Conservation (phyloP, 2,113 vertebrate genomes). For the Strix aluco region DNA sequence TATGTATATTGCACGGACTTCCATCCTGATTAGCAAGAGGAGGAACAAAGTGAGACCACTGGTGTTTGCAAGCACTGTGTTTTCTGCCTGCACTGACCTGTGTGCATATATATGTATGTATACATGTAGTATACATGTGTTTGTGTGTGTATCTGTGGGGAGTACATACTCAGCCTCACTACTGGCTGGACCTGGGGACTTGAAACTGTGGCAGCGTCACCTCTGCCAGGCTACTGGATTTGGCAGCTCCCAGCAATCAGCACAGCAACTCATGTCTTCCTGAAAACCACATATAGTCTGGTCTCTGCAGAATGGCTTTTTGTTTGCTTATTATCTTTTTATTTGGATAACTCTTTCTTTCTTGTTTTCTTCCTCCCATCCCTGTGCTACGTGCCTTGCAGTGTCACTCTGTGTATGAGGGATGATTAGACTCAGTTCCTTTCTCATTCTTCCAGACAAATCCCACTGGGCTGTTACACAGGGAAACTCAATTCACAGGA, state of each 20-base stretch:
- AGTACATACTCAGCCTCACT: not conserved
- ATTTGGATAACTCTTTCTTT: not conserved
- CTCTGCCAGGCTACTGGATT: not conserved
- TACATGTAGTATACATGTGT: accelerated
- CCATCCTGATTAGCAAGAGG: not conserved
- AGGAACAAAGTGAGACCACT: not conserved
- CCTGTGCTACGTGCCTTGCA: not conserved
- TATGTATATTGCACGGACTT: not conserved
- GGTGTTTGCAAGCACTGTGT: not conserved
- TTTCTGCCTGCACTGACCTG: not conserved
- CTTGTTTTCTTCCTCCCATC: not conserved
- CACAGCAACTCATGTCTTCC: not conserved
- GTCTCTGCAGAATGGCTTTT: not conserved
- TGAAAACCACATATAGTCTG: not conserved
- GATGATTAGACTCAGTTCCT: not conserved
- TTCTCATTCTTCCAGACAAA: not conserved
- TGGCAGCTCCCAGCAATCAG: not conserved
- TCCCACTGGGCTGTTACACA: not conserved
- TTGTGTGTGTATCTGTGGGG: not conserved
- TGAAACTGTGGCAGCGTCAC: not conserved
- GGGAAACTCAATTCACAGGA: not conserved
- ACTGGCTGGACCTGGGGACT: not conserved
- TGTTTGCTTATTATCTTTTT: not conserved
- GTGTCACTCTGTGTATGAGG: not conserved
- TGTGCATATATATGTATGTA: accelerated